Conservation (phyloP, 1,140 invertebrate genomes). For the Drosophila malerkotliana region DNA sequence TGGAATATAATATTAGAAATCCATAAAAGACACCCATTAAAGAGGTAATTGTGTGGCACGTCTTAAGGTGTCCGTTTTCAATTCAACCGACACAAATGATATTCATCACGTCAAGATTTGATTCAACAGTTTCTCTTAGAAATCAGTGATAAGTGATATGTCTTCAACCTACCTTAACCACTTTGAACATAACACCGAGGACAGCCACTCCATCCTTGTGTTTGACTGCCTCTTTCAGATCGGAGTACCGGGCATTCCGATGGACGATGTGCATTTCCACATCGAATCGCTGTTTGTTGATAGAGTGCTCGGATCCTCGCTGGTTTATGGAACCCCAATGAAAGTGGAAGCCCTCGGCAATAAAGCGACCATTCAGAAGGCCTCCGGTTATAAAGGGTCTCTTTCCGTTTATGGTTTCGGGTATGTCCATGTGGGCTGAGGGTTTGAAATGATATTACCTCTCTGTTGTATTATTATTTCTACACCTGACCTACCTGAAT, state of each 20-base stretch:
- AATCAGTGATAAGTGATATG: not conserved
- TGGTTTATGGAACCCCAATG: constrained; percentile 86
- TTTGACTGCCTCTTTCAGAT: constrained; percentile 44
- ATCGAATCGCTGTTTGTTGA: constrained; percentile 58
- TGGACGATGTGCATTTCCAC: constrained; percentile 78
- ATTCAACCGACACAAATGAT: not conserved
- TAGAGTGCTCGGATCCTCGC: constrained; percentile 65
- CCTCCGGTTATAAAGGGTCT: constrained; percentile 87
- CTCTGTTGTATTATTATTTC: not conserved
- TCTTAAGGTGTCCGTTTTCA: not conserved
- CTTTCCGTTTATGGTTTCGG: constrained; percentile 84
- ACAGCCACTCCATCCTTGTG: constrained; percentile 66
- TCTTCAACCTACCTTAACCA: constrained; percentile 39
- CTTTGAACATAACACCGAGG: constrained; percentile 66
- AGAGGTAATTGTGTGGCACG: not conserved
- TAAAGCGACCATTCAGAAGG: constrained; percentile 85
- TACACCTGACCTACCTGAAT: constrained; percentile 85
- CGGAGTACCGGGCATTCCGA: constrained; percentile 49
- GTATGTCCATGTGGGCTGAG: constrained; percentile 83
- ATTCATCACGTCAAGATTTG: not conserved
- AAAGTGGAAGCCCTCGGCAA: constrained; percentile 88
- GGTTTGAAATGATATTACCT: not conserved
- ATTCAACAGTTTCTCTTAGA: not conserved
- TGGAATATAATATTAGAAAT: not conserved
- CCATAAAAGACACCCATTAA: not conserved